phyloP scores from a whole-genome alignment of 1,140 invertebrate genomes.

The Macrotrachela quadricornifera region DNA sequence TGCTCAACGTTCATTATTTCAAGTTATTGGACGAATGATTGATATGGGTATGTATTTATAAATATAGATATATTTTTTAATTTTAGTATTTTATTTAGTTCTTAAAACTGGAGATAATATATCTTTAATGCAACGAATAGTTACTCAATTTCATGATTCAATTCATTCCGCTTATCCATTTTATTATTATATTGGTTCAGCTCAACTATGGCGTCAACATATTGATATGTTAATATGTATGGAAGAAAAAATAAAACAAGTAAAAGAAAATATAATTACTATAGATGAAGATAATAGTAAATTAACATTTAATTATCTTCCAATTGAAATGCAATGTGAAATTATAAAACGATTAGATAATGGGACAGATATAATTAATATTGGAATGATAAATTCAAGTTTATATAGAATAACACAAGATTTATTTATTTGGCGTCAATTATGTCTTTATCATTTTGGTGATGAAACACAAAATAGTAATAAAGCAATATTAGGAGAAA shows the following conservation, averaged over 20 bases:
- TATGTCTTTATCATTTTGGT: conserved; percentile 68
- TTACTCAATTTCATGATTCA: conserved; percentile 15
- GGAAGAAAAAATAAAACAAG: conserved; percentile 13
- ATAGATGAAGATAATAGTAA: conserved; percentile 45
- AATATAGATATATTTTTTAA: not conserved
- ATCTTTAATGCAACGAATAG: conserved; percentile 15
- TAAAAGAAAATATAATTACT: not conserved
- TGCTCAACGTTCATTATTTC: conserved; percentile 70
- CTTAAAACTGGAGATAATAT: conserved; percentile 16
- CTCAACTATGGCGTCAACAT: conserved; percentile 67
- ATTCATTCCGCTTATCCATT: conserved; percentile 13
- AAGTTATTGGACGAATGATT: conserved; percentile 77
- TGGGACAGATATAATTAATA: conserved; percentile 61
- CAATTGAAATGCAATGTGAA: conserved; percentile 72
- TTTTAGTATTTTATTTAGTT: conserved; percentile 10
- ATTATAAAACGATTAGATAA: conserved; percentile 69
- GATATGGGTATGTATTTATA: conserved; percentile 46
- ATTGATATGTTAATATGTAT: conserved; percentile 45
- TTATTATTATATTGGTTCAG: conserved; percentile 51
- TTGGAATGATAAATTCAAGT: conserved; percentile 44
- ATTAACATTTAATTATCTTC: conserved; percentile 64
- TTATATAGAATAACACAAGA: conserved; percentile 54
- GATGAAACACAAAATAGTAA: not conserved
- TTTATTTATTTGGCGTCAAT: conserved; percentile 66
- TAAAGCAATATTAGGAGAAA: not conserved